Conservation (phyloP, 2,113 vertebrate species). For the Scomber colias region DNA sequence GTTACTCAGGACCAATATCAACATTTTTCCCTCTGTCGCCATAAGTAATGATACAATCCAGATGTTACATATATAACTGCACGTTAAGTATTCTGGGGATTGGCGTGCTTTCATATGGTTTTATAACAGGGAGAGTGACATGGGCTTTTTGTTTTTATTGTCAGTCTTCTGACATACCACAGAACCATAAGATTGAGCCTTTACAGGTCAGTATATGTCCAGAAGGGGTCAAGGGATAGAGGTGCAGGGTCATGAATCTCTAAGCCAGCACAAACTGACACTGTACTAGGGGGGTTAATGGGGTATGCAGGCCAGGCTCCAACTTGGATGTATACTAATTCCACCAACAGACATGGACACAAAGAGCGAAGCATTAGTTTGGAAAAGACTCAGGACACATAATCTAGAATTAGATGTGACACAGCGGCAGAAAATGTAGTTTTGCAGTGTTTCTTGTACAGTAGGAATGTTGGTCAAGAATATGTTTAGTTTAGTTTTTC, state of each 20-base stretch:
- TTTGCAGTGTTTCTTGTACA: not conserved
- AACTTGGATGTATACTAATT: slow-evolving; percentile 7
- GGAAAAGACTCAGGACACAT: not conserved
- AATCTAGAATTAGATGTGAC: not conserved
- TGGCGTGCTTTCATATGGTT: not conserved
- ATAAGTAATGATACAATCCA: slow-evolving; percentile 61
- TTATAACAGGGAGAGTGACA: slow-evolving; percentile 19
- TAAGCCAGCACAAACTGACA: slow-evolving; percentile 34
- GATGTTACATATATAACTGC: slow-evolving; percentile 56
- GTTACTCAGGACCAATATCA: slow-evolving; percentile 60
- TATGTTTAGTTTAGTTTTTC: no score
- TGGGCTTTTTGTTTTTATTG: not conserved
- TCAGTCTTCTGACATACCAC: slow-evolving; percentile 50
- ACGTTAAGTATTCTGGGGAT: slow-evolving; percentile 22
- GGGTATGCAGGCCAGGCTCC: slow-evolving; percentile 44
- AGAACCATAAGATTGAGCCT: slow-evolving; percentile 43
- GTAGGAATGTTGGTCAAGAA: not conserved
- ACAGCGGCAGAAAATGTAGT: not conserved
- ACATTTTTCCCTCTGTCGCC: slow-evolving; percentile 50
- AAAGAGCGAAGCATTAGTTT: not conserved
- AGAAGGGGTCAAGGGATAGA: slow-evolving; percentile 41
- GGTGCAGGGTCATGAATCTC: slow-evolving; percentile 56
- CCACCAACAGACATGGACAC: not conserved
- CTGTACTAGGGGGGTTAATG: slow-evolving; percentile 55
- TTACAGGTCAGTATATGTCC: slow-evolving; percentile 57